Evolutionary conservation across 1,140 invertebrate genomes (phyloP).

Genomic region (Sycophaga agraensis): DNA sequence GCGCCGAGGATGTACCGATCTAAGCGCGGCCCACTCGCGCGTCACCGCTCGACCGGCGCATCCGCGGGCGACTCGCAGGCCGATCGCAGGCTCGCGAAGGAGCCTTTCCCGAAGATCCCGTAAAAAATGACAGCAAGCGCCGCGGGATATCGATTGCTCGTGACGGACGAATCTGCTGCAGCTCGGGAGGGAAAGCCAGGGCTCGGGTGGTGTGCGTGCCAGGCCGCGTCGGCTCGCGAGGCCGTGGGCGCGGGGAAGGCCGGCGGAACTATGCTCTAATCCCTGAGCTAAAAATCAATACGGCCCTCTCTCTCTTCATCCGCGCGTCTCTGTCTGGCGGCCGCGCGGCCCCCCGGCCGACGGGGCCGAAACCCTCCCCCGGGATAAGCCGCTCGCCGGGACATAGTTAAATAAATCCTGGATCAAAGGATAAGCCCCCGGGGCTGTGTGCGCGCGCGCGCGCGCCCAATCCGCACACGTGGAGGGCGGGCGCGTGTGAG

Average conservation of each 20-base stretch:
- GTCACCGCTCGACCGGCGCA: too few relatives aligned
- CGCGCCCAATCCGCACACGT: too few relatives aligned
- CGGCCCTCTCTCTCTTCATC: constrained; percentile 43
- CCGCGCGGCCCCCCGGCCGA: neutral
- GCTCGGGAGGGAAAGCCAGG: too few relatives aligned
- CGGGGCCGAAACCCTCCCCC: constrained; percentile 52
- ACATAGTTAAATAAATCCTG: constrained; percentile 60
- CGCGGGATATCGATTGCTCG: constrained; percentile 23
- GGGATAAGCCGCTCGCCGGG: constrained; percentile 56
- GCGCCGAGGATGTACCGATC: too few relatives aligned
- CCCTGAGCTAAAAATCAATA: constrained; percentile 59
- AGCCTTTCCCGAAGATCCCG: neutral
- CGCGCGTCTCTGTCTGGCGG: neutral
- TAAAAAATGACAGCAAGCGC: constrained; percentile 6
- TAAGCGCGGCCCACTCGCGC: too few relatives aligned
- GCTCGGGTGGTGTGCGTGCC: neutral
- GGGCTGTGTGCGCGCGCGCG: neutral
- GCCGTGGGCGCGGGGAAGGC: neutral
- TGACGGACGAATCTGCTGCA: too few relatives aligned
- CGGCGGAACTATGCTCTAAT: constrained; percentile 44
- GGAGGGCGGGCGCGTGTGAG: neutral
- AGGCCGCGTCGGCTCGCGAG: too few relatives aligned
- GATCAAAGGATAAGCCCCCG: constrained; percentile 56
- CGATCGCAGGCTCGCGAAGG: neutral
- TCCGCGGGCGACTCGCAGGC: too few relatives aligned